Conservation (phyloP, 2,113 vertebrate species). For the Gymnocephalus cernua region DNA sequence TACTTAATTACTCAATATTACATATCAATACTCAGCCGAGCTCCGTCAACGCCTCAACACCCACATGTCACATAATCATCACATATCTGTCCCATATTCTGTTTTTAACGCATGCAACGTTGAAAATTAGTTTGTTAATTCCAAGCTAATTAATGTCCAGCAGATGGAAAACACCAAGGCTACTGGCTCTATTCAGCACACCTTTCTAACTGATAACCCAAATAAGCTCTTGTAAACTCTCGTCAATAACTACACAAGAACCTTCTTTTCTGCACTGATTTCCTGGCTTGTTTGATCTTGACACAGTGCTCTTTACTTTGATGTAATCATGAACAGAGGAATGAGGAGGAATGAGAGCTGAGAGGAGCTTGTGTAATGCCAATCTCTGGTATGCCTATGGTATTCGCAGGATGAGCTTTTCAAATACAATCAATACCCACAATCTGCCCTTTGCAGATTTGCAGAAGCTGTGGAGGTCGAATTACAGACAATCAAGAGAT, state of each 20-base stretch:
- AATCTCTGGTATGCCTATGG: slow-evolving; percentile 28
- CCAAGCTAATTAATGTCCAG: not conserved
- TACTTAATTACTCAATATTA: too few relatives aligned
- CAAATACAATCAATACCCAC: slow-evolving; percentile 28
- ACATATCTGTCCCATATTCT: not conserved
- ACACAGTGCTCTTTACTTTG: slow-evolving; percentile 66
- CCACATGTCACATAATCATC: not conserved
- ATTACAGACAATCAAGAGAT: not conserved
- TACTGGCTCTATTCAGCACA: slow-evolving; percentile 15
- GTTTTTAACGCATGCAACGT: not conserved
- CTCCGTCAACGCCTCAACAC: not conserved
- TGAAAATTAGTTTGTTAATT: not conserved
- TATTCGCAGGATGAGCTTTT: slow-evolving; percentile 44
- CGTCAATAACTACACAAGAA: slow-evolving; percentile 68
- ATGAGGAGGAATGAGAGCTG: slow-evolving; percentile 32
- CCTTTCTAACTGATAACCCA: slow-evolving; percentile 44
- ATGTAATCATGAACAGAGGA: slow-evolving; percentile 61
- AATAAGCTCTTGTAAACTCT: slow-evolving; percentile 59
- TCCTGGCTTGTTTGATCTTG: slow-evolving; percentile 65
- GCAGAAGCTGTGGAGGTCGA: not conserved
- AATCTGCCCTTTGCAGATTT: slow-evolving; percentile 15
- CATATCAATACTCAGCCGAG: not conserved
- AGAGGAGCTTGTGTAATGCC: slow-evolving; percentile 36
- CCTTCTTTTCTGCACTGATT: slow-evolving; percentile 60
- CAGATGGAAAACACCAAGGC: not conserved